Conservation (phyloP, 2,888 invertebrate genomes). For the Phyllotreta cruciferae region DNA sequence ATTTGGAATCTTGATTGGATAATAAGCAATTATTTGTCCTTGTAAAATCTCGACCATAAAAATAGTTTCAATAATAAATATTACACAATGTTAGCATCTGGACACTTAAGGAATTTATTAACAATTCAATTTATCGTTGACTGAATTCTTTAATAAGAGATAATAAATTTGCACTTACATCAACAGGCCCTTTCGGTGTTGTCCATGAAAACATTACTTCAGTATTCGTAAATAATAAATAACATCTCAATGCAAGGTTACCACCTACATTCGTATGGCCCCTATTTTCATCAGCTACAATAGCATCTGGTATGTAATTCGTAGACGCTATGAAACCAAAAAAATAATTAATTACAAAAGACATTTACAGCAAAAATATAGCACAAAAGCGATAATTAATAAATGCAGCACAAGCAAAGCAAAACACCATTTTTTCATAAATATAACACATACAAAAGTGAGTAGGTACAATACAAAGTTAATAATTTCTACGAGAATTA, state of each 20-base stretch:
- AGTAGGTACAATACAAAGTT: too few relatives aligned
- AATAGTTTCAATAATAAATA: too few relatives aligned
- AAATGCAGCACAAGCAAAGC: conserved; percentile 2
- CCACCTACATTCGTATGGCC: conserved; percentile 55
- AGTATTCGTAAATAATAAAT: conserved; percentile 44
- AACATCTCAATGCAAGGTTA: conserved; percentile 52
- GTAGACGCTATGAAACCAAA: conserved; percentile 29
- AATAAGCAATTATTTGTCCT: too few relatives aligned
- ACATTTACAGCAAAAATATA: background rate
- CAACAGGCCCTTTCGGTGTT: conserved; percentile 44
- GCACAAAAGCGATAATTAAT: background rate
- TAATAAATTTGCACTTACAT: conserved; percentile 31
- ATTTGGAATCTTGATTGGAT: too few relatives aligned
- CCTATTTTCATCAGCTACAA: conserved; percentile 47
- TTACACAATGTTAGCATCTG: too few relatives aligned
- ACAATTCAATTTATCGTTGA: too few relatives aligned
- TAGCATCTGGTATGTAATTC: conserved; percentile 37
- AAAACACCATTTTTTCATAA: background rate
- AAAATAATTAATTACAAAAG: conserved; percentile 13
- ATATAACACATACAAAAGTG: too few relatives aligned
- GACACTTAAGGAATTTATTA: too few relatives aligned
- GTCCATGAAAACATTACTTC: conserved; percentile 53
- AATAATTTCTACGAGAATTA: too few relatives aligned
- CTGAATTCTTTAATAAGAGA: background rate
- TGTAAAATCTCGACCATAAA: too few relatives aligned